A percentile compares a stretch with the other conserved stretches of the same genome.
Evolutionary conservation across 2,888 invertebrate species (phyloP).

Genomic region (Bellardia pandia): DNA sequence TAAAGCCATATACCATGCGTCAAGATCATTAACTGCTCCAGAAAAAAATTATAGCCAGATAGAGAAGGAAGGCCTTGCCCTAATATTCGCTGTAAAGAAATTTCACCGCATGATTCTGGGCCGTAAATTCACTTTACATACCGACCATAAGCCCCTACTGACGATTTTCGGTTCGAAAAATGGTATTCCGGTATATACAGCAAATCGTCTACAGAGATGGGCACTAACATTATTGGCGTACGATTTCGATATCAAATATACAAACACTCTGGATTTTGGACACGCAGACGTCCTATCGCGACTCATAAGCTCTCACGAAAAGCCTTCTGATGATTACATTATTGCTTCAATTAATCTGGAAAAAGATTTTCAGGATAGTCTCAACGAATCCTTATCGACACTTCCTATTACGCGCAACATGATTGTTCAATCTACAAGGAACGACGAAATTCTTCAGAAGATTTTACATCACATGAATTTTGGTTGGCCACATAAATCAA

Average conservation of each 20-base stretch:
- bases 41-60: conserved; percentile 70
- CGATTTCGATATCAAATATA: conserved; percentile 73
- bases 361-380: background rate
- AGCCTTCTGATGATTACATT: conserved; percentile 46
- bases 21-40: conserved; percentile 59
- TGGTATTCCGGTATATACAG: conserved; percentile 73
- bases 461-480: conserved; percentile 22
- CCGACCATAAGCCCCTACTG: conserved; percentile 81
- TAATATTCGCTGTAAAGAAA: conserved; percentile 68
- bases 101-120: conserved; percentile 68
- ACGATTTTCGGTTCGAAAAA: conserved; percentile 78
- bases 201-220: conserved; percentile 63
- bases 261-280: conserved; percentile 69
- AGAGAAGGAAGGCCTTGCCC: conserved; percentile 69
- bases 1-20: too few relatives aligned
- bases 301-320: too few relatives aligned
- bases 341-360: conserved; percentile 43
- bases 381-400: conserved; percentile 27
- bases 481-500: conserved; percentile 20
- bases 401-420: conserved; percentile 28
- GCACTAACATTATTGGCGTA: conserved; percentile 59
- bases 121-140: background rate
- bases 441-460: conserved; percentile 3
- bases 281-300: conserved; percentile 72
- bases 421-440: conserved; percentile 22